A percentile compares a stretch with the other conserved stretches of the same genome.
Evolutionary conservation across 2,113 vertebrate species (phyloP).

Genomic region (Malurus alboscapulatus): DNA sequence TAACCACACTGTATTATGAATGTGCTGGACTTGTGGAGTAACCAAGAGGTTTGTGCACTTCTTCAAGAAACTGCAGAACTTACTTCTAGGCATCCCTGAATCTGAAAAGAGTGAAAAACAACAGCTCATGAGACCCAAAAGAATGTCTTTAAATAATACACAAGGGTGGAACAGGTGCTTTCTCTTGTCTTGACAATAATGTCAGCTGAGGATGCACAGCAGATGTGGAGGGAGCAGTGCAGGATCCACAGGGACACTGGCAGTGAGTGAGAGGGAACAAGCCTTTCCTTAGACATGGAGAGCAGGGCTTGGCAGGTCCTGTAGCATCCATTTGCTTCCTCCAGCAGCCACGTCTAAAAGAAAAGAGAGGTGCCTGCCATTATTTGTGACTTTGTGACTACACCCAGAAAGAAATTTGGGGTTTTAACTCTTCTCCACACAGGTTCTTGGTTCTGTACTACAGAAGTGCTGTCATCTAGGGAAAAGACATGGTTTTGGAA

Average conservation of each 20-base stretch:
- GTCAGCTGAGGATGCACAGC: not conserved
- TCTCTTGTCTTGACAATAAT: not conserved
- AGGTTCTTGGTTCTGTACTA: not conserved
- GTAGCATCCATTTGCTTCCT: not conserved
- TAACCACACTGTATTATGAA: not conserved
- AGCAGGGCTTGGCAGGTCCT: not conserved
- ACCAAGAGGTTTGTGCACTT: not conserved
- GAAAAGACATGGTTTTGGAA: not conserved
- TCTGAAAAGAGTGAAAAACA: not conserved
- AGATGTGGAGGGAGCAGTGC: not conserved
- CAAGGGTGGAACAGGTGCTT: not conserved
- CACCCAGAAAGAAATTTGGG: not conserved
- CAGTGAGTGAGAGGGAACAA: not conserved
- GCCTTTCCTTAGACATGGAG: not conserved
- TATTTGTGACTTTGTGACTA: not conserved
- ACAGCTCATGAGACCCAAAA: not conserved
- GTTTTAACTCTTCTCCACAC: not conserved
- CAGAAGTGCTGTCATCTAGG: not conserved
- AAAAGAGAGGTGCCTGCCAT: not conserved
- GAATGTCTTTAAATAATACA: not conserved
- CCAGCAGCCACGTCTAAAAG: not conserved
- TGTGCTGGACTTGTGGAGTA: not conserved
- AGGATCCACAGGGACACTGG: not conserved
- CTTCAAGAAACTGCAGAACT: not conserved
- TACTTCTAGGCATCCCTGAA: not conserved